phyloP scores from a whole-genome alignment of 92 coral and sea anemone genomes.

The Zoanthus gigantus region DNA sequence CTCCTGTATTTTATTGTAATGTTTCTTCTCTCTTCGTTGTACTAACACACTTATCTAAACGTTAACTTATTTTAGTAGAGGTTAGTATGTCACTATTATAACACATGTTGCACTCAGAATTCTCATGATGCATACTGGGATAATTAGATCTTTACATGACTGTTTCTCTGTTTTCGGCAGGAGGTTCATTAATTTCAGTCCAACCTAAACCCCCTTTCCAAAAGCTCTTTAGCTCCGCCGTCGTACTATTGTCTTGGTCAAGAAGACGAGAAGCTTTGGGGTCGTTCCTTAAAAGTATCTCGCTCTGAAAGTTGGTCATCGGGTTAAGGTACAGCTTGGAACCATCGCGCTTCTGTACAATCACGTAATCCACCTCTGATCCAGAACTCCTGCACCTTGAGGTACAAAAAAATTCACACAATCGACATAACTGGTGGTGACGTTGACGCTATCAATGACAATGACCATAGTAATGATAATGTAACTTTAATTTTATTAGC shows the following conservation, averaged over 20 bases:
- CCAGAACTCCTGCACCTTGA: slow-evolving; percentile 1
- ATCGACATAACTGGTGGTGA: too few relatives aligned
- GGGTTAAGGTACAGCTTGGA: slow-evolving; percentile 67
- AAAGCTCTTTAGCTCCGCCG: slow-evolving; percentile 29
- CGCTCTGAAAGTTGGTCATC: slow-evolving; percentile 46
- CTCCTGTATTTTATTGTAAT: too few relatives aligned
- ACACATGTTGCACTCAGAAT: too few relatives aligned
- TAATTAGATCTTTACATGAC: background rate
- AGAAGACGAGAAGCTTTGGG: background rate
- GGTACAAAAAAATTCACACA: background rate
- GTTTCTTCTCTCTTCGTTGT: too few relatives aligned
- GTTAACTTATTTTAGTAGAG: too few relatives aligned
- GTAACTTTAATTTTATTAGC: too few relatives aligned
- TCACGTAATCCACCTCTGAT: slow-evolving; percentile 32
- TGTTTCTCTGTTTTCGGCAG: slow-evolving; percentile 22
- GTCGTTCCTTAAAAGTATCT: background rate
- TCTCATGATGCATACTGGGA: too few relatives aligned
- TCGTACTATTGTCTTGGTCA: slow-evolving; percentile 24
- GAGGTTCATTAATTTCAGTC: slow-evolving; percentile 18
- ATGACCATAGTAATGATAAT: too few relatives aligned
- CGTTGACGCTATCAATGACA: too few relatives aligned
- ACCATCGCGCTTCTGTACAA: slow-evolving; percentile 46
- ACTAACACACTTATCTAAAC: too few relatives aligned
- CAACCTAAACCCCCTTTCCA: slow-evolving; percentile 45
- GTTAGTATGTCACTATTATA: too few relatives aligned